Percentiles rank a stretch among this genome's conserved stretches.
These are phyloP conservation scores for Octodonta nipae DNA, from an alignment of 2,888 invertebrate genomes.

Conservation along the genomic window DNA sequence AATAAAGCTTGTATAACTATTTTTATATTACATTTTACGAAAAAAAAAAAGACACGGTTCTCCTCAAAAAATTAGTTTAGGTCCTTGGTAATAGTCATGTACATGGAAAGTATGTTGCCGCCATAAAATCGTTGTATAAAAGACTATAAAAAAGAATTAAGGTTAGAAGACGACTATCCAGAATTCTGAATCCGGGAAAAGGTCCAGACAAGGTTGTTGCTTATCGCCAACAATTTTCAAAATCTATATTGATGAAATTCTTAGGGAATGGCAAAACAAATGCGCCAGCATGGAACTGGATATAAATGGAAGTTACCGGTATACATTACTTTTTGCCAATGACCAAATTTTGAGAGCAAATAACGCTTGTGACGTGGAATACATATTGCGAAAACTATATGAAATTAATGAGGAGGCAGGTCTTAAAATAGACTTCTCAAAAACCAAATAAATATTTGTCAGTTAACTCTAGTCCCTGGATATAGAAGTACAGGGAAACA, in stretches of 20 bases:
- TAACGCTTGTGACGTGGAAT: not conserved
- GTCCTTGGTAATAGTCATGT: not conserved
- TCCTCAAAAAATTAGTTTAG: not conserved
- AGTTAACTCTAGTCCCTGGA: not conserved
- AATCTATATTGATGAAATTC: not conserved
- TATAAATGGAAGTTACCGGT: not conserved
- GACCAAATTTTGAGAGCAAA: not conserved
- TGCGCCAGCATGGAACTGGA: slow-evolving; percentile 1
- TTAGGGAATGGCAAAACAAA: not conserved
- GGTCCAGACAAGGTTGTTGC: too few species aligned
- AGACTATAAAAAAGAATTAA: not conserved
- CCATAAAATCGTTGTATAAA: slow-evolving; percentile 1
- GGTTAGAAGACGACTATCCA: not conserved
- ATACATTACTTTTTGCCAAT: not conserved
- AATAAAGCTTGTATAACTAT: too few species aligned
- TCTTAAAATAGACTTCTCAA: not conserved
- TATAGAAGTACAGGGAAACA: too few species aligned
- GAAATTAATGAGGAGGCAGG: not conserved
- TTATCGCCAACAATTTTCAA: slow-evolving; percentile 1
- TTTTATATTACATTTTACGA: too few species aligned
- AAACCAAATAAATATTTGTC: slow-evolving; percentile 1
- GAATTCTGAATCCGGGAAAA: not conserved
- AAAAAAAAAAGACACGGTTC: not conserved
- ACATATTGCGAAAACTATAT: not conserved
- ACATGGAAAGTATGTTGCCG: slow-evolving; percentile 1